These are phyloP conservation scores for Otis tarda DNA, from an alignment of 2,113 vertebrate species.

Conservation along the genomic window DNA sequence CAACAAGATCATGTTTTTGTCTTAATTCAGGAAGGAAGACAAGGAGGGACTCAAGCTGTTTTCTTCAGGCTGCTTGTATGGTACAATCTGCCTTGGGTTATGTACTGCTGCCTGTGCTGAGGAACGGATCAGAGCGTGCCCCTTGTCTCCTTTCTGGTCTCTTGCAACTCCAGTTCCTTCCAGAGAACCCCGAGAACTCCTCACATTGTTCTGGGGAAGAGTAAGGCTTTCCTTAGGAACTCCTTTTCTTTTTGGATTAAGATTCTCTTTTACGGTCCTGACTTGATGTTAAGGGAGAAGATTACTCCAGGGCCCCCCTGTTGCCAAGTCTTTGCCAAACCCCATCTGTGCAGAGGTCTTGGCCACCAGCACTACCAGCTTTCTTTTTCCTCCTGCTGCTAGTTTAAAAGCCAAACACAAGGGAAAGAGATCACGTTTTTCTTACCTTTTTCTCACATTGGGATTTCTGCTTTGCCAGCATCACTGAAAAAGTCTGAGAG, in stretches of 20 bases:
- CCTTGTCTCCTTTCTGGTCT: not conserved
- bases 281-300: not conserved
- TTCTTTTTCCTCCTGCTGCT: not conserved
- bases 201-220: not conserved
- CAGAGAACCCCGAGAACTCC: not conserved
- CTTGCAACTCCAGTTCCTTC: not conserved
- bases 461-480: not conserved
- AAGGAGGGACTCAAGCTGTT: not conserved
- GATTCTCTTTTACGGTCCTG: not conserved
- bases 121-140: rapidly evolving
- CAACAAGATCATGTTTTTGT: not conserved
- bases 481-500: not conserved
- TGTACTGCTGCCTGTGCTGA: not conserved
- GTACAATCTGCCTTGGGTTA: not conserved
- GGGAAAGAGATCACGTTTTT: not conserved
- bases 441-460: not conserved
- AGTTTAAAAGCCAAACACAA: not conserved
- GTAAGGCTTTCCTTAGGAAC: not conserved
- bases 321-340: not conserved
- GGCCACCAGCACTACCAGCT: not conserved
- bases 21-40: not conserved
- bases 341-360: not conserved
- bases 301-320: not conserved
- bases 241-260: not conserved
- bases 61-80: not conserved